Percentiles rank a stretch among this genome's conserved stretches.
Evolutionary conservation across 1,140 invertebrate species (phyloP).

Genomic region (Pollicipes pollicipes): DNA sequence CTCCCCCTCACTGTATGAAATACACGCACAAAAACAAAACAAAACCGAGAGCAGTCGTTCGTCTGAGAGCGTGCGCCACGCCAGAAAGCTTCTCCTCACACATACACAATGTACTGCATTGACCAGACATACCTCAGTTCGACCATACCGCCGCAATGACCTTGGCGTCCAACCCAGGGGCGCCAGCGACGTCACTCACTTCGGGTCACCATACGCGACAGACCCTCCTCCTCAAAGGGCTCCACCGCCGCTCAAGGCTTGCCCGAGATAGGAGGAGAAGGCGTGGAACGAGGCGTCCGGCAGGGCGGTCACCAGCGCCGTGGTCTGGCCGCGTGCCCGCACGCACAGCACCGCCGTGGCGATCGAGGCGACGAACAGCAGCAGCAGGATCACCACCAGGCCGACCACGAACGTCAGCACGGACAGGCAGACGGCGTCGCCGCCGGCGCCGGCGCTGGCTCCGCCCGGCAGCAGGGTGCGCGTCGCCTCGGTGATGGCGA

Average conservation of each 20-base stretch:
- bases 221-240: no score
- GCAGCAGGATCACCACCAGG: conserved; percentile 24
- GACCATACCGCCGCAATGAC: no score
- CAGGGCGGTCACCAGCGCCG: neutral
- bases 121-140: no score
- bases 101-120: no score
- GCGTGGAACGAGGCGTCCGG: neutral
- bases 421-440: conserved; percentile 29
- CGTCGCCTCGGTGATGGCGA: conserved; percentile 5
- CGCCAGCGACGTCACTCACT: no score
- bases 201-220: no score
- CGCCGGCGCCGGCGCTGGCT: neutral
- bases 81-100: no score
- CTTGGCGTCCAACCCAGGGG: no score
- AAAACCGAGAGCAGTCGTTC: no score
- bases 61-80: no score
- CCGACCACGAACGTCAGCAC: conserved; percentile 26
- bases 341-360: conserved; percentile 23
- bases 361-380: conserved; percentile 26
- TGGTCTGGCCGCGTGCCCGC: neutral
- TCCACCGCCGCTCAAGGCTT: neutral
- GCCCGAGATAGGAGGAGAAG: neutral
- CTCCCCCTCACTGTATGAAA: no score
- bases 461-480: neutral
- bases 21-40: no score